Evolutionary conservation across 1,140 invertebrate genomes (phyloP), one percentile per base, ranked within the genome.

Genomic region (Lysiphlebus fabarum): DNA sequence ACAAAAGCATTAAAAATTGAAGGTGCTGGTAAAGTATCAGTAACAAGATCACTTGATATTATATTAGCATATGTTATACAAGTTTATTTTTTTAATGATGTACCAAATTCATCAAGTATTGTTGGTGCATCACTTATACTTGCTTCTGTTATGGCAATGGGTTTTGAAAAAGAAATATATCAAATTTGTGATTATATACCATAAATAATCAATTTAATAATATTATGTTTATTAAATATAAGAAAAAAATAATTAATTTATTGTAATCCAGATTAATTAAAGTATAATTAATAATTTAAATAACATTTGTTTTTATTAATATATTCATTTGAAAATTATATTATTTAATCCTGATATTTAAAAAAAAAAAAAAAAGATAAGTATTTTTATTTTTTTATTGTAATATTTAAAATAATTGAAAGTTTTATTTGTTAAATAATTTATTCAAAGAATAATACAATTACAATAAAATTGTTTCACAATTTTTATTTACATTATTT

Each of bases 11-110:
- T 82, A 26, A 71, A 79, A 58, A 74, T 81, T 44, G 82, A 83
- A 69, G 76, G 81, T 3, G 81, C 81, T n/a, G 80, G 80, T 8
- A 77, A 80, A 56, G 80, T 83, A 3, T 80, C 82, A 11, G 78
- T 83, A 1, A 82, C 81, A 0, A 67, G 82, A 58, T 83, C 82
- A 0, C 65, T 82, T 8, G 82, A 82, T 47, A 82, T 83, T 51
- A 78, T 82, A 38, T 62, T 83, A 17, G 80, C 81, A 6, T 83
- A 82, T 38, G 41, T 81, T n/a, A 68, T 82, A 26, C 81, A 83
- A 63, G 70, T 82, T n/a, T 73, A 75, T 12, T 72, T 77, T n/a
- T 83, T 82, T 57, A 71, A 70, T 9, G 80, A 83, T 53, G 68
- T 80, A 4, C 80, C 81, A 5, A 74, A 77, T 10, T 74, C 70